Evolutionary conservation across 2,797 vertebrate species (phyloP), one percentile per base, ranked within the genome.

Genomic region (Enteromius mattozi): DNA sequence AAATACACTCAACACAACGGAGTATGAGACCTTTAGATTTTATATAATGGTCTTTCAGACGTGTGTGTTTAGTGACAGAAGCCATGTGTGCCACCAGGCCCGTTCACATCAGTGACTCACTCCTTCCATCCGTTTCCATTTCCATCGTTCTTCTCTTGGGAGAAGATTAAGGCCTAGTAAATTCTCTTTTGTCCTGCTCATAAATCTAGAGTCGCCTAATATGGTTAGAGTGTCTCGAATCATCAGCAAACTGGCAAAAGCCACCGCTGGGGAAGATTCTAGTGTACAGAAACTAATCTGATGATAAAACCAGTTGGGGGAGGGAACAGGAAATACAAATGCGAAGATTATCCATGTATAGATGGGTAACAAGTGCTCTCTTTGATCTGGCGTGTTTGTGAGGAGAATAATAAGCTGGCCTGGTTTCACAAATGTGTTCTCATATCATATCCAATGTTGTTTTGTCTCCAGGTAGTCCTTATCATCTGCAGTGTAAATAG

Each of bases 191-290:
- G 45, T 69, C 37, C 47, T 59, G 68, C 17, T 72, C 68, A 30
- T 68, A 61, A 65, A 77, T 68, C 24, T 70, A 47, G 14, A 54
- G 47, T 30, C 47, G 47, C 40, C 21, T 81, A 77, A 81, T 78
- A 72, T 54, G 54, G 51, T 78, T 74, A 68, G n/a, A 71, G 45
- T 19, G 4, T 42, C 82, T 51, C 78, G n/a, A 59, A 83, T 80
- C 77, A 80, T 86, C 61, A 80, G 61, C 1, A 3, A 37, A 30
- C 85, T 49, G 54, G 24, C 80, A 80, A 86, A 83, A 47, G 70
- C 45, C 47, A 76, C 10, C 2, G n/a, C 65, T 68, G 69, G 30
- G 16, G 16, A 82, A 21, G 40, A 86, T 81, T n/a, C 42, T 21
- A 40, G 16, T 68, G n/a, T 66, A n/a, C 21, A 45, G 63, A 47